Evolutionary conservation across 2,113 vertebrate genomes (phyloP).

Genomic region (Pogona vitticeps): DNA sequence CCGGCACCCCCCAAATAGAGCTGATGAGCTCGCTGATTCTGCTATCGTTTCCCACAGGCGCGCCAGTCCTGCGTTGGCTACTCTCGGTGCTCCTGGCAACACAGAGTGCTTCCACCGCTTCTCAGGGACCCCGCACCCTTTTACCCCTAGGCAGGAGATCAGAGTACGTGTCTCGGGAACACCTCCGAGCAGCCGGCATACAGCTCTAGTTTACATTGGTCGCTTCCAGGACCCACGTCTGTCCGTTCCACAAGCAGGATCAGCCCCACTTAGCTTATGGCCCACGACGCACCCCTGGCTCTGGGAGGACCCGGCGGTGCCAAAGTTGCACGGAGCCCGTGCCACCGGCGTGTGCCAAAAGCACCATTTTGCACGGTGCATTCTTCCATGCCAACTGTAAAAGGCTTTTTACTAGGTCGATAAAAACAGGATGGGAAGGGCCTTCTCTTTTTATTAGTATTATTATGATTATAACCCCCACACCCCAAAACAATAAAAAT

Average conservation of each 20-base stretch:
- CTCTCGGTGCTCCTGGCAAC: too few species aligned
- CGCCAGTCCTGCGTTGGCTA: too few species aligned
- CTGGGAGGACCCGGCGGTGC: neutral
- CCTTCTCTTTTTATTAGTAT: neutral
- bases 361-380: too few species aligned
- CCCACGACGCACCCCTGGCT: neutral
- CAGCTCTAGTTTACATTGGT: fast-evolving
- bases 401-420: constrained; percentile 47
- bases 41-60: too few species aligned
- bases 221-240: neutral
- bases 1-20: too few species aligned
- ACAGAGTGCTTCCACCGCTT: too few species aligned
- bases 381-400: neutral
- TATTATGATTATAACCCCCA: neutral
- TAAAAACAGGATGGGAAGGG: constrained; percentile 15
- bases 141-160: too few species aligned
- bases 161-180: too few species aligned
- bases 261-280: neutral
- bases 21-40: too few species aligned
- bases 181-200: too few species aligned
- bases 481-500: neutral
- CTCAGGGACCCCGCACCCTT: too few species aligned
- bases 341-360: neutral
- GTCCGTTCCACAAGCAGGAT: neutral
- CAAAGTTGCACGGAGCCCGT: neutral